phyloP scores from a whole-genome alignment of 1,140 invertebrate genomes.

The Patella vulgata region DNA sequence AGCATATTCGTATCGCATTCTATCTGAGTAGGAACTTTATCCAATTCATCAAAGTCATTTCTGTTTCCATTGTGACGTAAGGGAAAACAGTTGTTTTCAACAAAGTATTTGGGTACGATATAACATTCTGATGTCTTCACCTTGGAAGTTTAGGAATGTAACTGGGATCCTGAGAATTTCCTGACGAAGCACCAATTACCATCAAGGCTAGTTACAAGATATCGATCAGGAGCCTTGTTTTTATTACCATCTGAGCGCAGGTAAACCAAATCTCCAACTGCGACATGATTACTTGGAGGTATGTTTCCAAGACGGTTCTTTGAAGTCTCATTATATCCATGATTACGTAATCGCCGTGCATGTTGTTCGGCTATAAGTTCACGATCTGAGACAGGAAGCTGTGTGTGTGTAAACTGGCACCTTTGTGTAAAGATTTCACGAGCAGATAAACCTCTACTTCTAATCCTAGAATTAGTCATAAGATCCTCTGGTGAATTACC shows the following conservation, averaged over 20 bases:
- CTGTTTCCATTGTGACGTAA: too few relatives aligned
- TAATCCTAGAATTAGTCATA: constrained; percentile 23
- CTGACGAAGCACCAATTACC: constrained; percentile 26
- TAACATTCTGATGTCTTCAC: constrained; percentile 12
- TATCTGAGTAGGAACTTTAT: too few relatives aligned
- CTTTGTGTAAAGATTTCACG: constrained; percentile 26
- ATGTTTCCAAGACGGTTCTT: too few relatives aligned
- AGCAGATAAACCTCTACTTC: constrained; percentile 15
- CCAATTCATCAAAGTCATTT: too few relatives aligned
- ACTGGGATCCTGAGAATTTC: constrained; percentile 5
- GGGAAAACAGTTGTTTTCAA: too few relatives aligned
- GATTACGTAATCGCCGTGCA: constrained; percentile 5
- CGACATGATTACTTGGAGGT: constrained; percentile 1
- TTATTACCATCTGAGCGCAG: constrained; percentile 22
- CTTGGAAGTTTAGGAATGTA: constrained; percentile 13
- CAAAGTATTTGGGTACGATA: constrained; percentile 10
- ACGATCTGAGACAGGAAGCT: constrained; percentile 16
- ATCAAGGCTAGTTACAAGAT: constrained; percentile 20
- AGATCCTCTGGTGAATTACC: too few relatives aligned
- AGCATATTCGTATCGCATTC: too few relatives aligned
- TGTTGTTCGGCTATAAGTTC: constrained; percentile 20
- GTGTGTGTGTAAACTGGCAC: constrained; percentile 21
- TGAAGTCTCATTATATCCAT: constrained; percentile 16
- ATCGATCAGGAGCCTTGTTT: constrained; percentile 18
- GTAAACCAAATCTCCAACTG: constrained; percentile 36